Conservation (phyloP, 2,797 vertebrate genomes). For the Helicolenus hilgendorfi region DNA sequence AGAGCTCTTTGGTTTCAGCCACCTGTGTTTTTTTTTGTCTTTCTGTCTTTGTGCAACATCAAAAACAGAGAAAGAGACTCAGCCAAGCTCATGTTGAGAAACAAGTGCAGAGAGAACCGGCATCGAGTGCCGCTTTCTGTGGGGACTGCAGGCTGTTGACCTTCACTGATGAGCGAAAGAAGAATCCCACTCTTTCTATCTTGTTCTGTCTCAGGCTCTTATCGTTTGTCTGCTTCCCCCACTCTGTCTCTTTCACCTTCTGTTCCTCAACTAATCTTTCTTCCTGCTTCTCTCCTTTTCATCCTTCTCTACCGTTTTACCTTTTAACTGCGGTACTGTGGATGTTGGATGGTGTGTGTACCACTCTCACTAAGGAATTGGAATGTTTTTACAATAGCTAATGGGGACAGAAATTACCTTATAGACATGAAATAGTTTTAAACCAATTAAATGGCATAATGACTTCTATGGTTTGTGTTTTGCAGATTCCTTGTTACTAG, state of each 20-base stretch:
- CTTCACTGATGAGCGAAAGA: constrained; percentile 56
- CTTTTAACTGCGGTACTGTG: neutral
- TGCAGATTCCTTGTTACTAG: neutral
- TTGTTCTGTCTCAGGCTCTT: constrained; percentile 39
- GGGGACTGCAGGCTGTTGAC: constrained; percentile 55
- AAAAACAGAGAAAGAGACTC: constrained; percentile 29
- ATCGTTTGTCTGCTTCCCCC: constrained; percentile 21
- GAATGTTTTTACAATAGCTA: neutral
- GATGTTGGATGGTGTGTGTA: neutral
- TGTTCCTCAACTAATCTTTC: constrained; percentile 14
- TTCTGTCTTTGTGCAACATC: constrained; percentile 20
- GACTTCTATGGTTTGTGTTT: neutral
- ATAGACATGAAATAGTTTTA: neutral
- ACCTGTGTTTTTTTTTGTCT: constrained; percentile 33
- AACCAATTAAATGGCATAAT: neutral
- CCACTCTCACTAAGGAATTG: neutral
- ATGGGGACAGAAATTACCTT: neutral
- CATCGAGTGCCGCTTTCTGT: constrained; percentile 29
- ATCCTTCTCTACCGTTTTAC: neutral
- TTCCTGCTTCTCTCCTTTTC: neutral
- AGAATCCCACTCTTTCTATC: constrained; percentile 40
- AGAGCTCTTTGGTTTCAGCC: constrained; percentile 25
- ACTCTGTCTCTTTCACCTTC: constrained; percentile 33
- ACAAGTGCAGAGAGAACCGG: constrained; percentile 13
- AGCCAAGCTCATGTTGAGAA: constrained; percentile 17